These are phyloP conservation scores for Fundulus diaphanus DNA, from an alignment of 2,797 vertebrate species.

Conservation along the genomic window DNA sequence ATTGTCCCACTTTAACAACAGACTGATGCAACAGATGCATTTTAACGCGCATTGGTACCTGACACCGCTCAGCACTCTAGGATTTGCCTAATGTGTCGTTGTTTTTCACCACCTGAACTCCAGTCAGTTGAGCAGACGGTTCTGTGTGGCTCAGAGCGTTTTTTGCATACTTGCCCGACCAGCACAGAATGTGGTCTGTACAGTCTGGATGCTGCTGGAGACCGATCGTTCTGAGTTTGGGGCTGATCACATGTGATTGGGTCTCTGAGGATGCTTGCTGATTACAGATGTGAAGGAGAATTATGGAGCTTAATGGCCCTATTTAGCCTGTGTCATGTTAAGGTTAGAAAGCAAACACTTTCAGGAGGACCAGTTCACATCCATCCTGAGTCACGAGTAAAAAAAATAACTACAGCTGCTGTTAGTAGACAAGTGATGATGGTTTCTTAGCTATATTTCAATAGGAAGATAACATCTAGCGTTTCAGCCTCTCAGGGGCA, in stretches of 20 bases:
- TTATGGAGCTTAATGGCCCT: background rate
- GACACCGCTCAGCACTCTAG: background rate
- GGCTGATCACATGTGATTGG: conserved; percentile 1
- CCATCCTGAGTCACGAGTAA: background rate
- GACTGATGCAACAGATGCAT: background rate
- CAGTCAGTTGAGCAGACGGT: conserved; percentile 3
- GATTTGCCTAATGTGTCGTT: background rate
- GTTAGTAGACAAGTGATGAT: background rate
- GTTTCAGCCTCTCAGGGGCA: background rate
- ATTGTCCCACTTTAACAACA: background rate
- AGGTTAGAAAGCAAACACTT: background rate
- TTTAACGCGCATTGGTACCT: background rate
- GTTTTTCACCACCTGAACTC: background rate
- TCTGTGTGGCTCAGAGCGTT: background rate
- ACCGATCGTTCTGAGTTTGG: background rate
- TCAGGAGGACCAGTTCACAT: background rate
- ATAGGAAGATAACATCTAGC: background rate
- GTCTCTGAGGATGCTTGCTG: background rate
- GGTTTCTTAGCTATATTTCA: background rate
- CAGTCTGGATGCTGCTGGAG: background rate
- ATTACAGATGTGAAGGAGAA: background rate
- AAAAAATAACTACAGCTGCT: background rate
- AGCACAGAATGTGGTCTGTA: background rate
- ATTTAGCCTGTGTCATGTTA: background rate
- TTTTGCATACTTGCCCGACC: conserved; percentile 2